Conservation (phyloP, 2,113 vertebrate species). For the Sterna hirundo region DNA sequence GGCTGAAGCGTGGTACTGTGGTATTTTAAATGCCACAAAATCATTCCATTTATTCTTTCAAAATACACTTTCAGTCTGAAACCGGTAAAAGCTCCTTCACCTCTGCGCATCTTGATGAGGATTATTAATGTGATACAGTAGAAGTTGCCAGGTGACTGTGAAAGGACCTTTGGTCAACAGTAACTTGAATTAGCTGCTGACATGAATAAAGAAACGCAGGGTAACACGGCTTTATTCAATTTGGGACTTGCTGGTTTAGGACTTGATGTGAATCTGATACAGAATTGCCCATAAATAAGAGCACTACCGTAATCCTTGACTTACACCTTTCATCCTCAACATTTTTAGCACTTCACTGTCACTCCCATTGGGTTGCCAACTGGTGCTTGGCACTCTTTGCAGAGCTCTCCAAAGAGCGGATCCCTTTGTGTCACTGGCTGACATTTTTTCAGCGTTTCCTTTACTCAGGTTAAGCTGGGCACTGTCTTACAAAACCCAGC, state of each 20-base stretch:
- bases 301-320: not conserved
- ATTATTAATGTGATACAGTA: constrained; percentile 37
- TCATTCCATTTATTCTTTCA: constrained; percentile 3
- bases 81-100: not conserved
- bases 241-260: not conserved
- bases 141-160: constrained; percentile 29
- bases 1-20: not conserved
- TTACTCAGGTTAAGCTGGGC: not conserved
- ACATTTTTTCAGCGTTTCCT: not conserved
- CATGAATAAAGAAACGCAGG: not conserved
- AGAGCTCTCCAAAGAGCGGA: not conserved
- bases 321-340: constrained; percentile 15
- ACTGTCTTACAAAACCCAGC: not conserved
- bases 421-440: not conserved
- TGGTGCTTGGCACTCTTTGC: not conserved
- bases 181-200: constrained; percentile 9
- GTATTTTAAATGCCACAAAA: not conserved
- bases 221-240: not conserved
- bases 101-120: constrained; percentile 11
- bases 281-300: not conserved
- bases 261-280: constrained; percentile 9
- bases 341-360: constrained; percentile 1
- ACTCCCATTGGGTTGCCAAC: not conserved
- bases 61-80: not conserved
- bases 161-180: constrained; percentile 40